A percentile compares a stretch with the other conserved stretches of the same genome.
These are phyloP conservation scores for Erynnis tages DNA, from an alignment of 2,888 invertebrate genomes.

Conservation along the genomic window DNA sequence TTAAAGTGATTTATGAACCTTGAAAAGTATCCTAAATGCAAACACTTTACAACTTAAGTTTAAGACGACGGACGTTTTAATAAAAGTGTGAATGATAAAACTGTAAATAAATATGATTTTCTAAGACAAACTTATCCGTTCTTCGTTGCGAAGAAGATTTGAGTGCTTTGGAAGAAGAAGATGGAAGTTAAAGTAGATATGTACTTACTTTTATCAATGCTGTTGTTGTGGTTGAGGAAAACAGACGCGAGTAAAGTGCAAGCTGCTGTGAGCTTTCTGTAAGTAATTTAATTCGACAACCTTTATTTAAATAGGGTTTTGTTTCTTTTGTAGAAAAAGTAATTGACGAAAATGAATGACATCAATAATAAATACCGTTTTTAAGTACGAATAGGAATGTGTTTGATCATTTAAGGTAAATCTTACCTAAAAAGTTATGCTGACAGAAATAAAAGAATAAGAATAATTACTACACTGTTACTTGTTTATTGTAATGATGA, in stretches of 20 bases:
- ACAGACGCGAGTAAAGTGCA: slow-evolving; percentile 57
- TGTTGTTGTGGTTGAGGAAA: slow-evolving; percentile 41
- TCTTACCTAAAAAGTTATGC: too few species aligned
- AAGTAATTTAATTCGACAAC: too few species aligned
- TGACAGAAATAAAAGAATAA: too few species aligned
- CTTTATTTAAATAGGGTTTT: too few species aligned
- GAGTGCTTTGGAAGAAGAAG: slow-evolving; percentile 32
- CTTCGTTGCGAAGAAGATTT: not conserved
- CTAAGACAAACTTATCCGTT: not conserved
- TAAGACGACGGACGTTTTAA: slow-evolving; percentile 14
- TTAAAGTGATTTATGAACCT: not conserved
- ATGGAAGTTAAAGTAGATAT: slow-evolving; percentile 44
- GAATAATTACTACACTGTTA: too few species aligned
- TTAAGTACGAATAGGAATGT: too few species aligned
- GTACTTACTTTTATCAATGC: slow-evolving; percentile 39
- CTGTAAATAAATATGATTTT: slow-evolving; percentile 1
- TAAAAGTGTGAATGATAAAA: not conserved
- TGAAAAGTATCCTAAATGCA: slow-evolving; percentile 14
- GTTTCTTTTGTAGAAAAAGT: too few species aligned
- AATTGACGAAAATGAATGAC: too few species aligned
- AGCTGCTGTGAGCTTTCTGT: slow-evolving; percentile 71
- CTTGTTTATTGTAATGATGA: too few species aligned
- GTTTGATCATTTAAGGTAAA: too few species aligned
- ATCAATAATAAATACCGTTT: too few species aligned
- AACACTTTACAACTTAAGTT: not conserved